Evolutionary conservation across 2,888 invertebrate species (phyloP).

Genomic region (Dromius quadrimaculatus): DNA sequence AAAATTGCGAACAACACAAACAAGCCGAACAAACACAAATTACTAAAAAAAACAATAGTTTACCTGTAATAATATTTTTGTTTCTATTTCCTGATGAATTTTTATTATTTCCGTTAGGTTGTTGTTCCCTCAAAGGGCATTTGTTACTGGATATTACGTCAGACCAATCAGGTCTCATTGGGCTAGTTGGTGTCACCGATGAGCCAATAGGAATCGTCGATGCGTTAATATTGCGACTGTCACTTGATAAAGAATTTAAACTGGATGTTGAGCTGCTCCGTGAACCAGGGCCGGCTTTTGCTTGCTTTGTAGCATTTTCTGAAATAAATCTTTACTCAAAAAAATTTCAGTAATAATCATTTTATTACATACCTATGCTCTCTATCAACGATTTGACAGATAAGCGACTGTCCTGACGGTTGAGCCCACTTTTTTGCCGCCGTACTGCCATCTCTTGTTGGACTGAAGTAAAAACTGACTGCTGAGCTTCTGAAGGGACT

Average conservation of each 20-base stretch:
- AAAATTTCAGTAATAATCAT: no score
- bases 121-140: constrained; percentile 68
- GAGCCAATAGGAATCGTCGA: constrained; percentile 10
- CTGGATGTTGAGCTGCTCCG: constrained; percentile 77
- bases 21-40: neutral
- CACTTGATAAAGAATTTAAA: constrained; percentile 70
- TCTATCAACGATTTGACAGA: constrained; percentile 93
- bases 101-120: constrained; percentile 61
- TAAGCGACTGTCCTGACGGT: constrained; percentile 80
- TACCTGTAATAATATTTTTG: constrained; percentile 58
- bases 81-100: constrained; percentile 59
- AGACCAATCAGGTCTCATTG: constrained; percentile 34
- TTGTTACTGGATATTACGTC: constrained; percentile 58
- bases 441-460: constrained; percentile 72
- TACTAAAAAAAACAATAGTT: neutral
- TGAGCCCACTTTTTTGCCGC: constrained; percentile 69
- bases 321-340: no score
- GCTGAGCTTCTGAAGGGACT: constrained; percentile 67
- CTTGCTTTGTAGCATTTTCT: constrained; percentile 85
- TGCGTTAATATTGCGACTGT: constrained; percentile 60
- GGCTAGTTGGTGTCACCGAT: constrained; percentile 31
- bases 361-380: no score
- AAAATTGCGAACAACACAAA: neutral
- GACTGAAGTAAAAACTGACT: constrained; percentile 69
- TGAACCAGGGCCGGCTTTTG: constrained; percentile 68